phyloP scores from a whole-genome alignment of 2,113 vertebrate species.

The Herpetotheres cachinnans region DNA sequence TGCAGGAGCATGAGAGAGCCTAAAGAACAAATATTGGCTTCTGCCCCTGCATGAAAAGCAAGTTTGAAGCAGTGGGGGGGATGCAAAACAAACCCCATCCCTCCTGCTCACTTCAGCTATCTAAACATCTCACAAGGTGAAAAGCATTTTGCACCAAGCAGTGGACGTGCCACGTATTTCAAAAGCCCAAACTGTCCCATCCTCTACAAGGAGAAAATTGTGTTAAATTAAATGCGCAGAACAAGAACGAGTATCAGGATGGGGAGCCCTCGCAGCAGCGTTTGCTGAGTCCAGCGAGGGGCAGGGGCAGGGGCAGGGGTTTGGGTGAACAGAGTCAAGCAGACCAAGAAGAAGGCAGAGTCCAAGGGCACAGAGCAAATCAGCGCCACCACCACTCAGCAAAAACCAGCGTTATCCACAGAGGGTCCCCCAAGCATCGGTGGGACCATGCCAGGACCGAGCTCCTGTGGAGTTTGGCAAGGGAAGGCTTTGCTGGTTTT shows the following conservation, averaged over 20 bases:
- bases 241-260: fast-evolving
- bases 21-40: conserved; percentile 6
- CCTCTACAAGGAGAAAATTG: not conserved
- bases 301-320: not conserved
- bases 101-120: not conserved
- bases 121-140: not conserved
- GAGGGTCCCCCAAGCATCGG: not conserved
- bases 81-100: not conserved
- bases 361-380: not conserved
- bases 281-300: not conserved
- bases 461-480: not conserved
- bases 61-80: not conserved
- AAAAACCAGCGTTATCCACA: not conserved
- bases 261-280: fast-evolving
- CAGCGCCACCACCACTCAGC: not conserved
- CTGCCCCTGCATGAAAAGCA: not conserved
- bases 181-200: not conserved
- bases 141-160: not conserved
- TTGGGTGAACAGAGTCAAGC: fast-evolving
- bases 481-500: not conserved
- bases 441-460: fast-evolving
- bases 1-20: conserved; percentile 30
- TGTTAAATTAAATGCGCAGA: fast-evolving
- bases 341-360: not conserved
- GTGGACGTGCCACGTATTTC: not conserved